Evolutionary conservation across 2,888 invertebrate genomes (phyloP).

Genomic region (Chrysopilus asiliformis): DNA sequence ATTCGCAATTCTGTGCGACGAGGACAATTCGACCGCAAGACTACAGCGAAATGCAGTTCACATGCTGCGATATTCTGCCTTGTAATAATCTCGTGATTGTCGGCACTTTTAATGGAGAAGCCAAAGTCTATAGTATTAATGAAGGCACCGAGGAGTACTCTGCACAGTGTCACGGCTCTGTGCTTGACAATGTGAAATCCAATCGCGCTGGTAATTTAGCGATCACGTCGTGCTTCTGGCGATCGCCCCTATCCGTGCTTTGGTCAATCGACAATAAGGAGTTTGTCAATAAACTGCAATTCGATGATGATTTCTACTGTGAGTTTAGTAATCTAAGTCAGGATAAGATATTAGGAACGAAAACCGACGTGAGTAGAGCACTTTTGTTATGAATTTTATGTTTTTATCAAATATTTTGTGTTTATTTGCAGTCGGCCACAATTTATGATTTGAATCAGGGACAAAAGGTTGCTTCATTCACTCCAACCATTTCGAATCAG

Average conservation of each 20-base stretch:
- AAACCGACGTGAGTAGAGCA: conserved; percentile 43
- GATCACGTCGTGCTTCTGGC: conserved; percentile 75
- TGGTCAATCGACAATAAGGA: conserved; percentile 33
- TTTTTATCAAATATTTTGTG: not conserved
- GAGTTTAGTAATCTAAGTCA: conserved; percentile 81
- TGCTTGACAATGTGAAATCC: conserved; percentile 66
- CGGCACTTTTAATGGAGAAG: conserved; percentile 83
- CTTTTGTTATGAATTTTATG: conserved; percentile 41
- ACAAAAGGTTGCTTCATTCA: conserved; percentile 54
- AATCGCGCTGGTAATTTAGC: conserved; percentile 63
- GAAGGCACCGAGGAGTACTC: conserved; percentile 68
- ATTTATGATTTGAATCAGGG: conserved; percentile 84
- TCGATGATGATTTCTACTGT: conserved; percentile 77
- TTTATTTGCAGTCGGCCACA: conserved; percentile 28
- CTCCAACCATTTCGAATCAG: conserved; percentile 75
- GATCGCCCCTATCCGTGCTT: conserved; percentile 52
- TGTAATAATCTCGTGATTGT: conserved; percentile 46
- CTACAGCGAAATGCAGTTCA: conserved; percentile 56
- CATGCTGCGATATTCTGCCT: conserved; percentile 51
- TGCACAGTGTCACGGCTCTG: conserved; percentile 73
- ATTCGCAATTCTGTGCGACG: conserved; percentile 66
- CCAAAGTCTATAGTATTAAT: conserved; percentile 74
- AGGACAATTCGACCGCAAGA: conserved; percentile 56
- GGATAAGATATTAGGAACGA: conserved; percentile 81
- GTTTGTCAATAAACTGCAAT: conserved; percentile 44